These are phyloP conservation scores for Dolichallabes microphthalmus DNA, from an alignment of 2,113 vertebrate species.

Conservation along the genomic window DNA sequence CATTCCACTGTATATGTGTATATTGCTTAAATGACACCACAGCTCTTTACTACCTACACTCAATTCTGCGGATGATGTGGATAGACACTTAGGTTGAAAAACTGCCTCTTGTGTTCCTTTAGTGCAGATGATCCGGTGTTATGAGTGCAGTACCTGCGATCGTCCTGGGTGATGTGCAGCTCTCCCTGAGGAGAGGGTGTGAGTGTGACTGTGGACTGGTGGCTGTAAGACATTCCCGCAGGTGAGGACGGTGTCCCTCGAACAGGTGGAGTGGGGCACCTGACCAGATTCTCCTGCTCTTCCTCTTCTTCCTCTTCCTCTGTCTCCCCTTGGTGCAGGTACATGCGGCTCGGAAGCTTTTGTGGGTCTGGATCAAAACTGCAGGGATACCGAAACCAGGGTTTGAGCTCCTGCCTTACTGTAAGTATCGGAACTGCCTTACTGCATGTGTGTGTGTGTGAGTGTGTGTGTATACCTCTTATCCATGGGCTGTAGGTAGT, in stretches of 20 bases:
- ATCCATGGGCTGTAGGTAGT: slow-evolving; percentile 83
- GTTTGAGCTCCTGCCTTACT: neutral
- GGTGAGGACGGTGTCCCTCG: slow-evolving; percentile 94
- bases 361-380: slow-evolving; percentile 76
- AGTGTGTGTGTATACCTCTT: slow-evolving; percentile 77
- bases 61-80: neutral
- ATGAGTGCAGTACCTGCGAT: slow-evolving; percentile 77
- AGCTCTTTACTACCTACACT: neutral
- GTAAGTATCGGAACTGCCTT: neutral
- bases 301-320: slow-evolving; percentile 78
- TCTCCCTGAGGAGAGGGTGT: slow-evolving; percentile 96
- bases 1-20: neutral
- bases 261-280: slow-evolving; percentile 92
- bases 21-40: neutral
- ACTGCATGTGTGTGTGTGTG: slow-evolving; percentile 40
- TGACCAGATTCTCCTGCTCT: slow-evolving; percentile 75
- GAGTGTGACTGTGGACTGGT: slow-evolving; percentile 95
- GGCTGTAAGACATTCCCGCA: slow-evolving; percentile 94
- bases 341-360: slow-evolving; percentile 91
- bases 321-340: slow-evolving; percentile 91
- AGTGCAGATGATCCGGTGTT: neutral
- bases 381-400: neutral
- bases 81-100: neutral
- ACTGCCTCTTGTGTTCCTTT: neutral
- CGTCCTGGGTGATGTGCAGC: slow-evolving; percentile 80